Evolutionary conservation across 2,113 vertebrate species (phyloP), one percentile per base, ranked within the genome.

Genomic region (Pithys albifrons): DNA sequence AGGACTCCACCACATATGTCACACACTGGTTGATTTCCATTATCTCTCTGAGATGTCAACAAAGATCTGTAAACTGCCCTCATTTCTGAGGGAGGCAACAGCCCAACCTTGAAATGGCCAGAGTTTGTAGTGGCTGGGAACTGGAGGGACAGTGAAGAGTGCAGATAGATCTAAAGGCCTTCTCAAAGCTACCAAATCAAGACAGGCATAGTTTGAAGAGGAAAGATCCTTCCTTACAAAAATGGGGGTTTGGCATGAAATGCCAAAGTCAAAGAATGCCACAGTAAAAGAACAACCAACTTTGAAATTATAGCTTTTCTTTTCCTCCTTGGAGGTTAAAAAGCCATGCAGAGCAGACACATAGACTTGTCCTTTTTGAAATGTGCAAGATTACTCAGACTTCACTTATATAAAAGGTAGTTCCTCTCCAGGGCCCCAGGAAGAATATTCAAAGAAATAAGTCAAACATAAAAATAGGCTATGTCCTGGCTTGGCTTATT

Each of bases 381-480:
- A 89, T 18, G 5, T 45, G 48, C 55, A 75, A 91, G 48, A 87
- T 85, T 82, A 87, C 29, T 82, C 46, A 70, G 37, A 43, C 12
- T 74, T 92, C 46, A 77, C 90, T 84, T 92, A 19, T 43, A 62
- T 24, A 92, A 74, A 83, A 92, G 8, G 4, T 43, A 67, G 12
- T 13, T 84, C 29, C 16, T 80, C 57, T 55, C 29, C 77, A 27
- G 12, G 25, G 8, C 9, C 33, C 9, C 46, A 67, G 64, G 28
- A 29, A 77, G 59, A 85, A 58, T 94, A 90, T 80, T 92, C 85
- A 70, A 94, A 81, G 84, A 88, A 87, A 90, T 49, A 96, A 27
- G 33, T 23, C n/a, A 93, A 83, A 83, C 31, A 80, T 73, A 83
- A 96, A 91, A 88, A 19, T 72, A 88, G 55, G 28, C 64, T 92